These are phyloP conservation scores for Exocentrus adspersus DNA, from an alignment of 2,888 invertebrate species.

Conservation along the genomic window DNA sequence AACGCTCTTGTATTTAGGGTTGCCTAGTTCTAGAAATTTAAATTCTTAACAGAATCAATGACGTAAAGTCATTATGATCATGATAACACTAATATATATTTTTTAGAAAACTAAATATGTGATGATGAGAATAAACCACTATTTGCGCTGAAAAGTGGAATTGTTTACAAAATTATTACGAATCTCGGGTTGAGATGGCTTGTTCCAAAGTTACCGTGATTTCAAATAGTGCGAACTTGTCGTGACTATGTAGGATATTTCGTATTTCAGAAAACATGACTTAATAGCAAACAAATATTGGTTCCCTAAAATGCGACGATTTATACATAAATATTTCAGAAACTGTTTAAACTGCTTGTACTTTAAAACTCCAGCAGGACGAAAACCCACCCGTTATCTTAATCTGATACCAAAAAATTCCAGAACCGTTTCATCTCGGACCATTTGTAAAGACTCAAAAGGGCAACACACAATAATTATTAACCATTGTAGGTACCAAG, in stretches of 20 bases:
- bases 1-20: too few relatives aligned
- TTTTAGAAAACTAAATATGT: too few relatives aligned
- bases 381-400: constrained; percentile 30
- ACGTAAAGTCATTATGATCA: too few relatives aligned
- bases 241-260: not conserved
- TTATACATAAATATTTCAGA: constrained; percentile 20
- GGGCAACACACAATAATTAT: not conserved
- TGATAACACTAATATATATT: too few relatives aligned
- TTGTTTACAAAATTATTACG: not conserved
- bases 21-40: too few relatives aligned
- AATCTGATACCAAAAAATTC: constrained; percentile 18
- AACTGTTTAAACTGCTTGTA: constrained; percentile 24
- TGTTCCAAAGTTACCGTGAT: not conserved
- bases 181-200: not conserved
- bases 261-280: not conserved
- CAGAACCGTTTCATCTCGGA: not conserved
- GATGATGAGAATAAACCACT: too few relatives aligned
- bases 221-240: not conserved
- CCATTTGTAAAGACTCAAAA: not conserved
- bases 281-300: constrained; percentile 32
- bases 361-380: constrained; percentile 2
- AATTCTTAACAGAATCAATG: too few relatives aligned
- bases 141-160: not conserved
- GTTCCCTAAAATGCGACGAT: constrained; percentile 19
- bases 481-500: not conserved